A percentile compares a stretch with the other conserved stretches of the same genome.
phyloP scores from a whole-genome alignment of 2,797 vertebrate genomes.

The Eulemur mongoz region DNA sequence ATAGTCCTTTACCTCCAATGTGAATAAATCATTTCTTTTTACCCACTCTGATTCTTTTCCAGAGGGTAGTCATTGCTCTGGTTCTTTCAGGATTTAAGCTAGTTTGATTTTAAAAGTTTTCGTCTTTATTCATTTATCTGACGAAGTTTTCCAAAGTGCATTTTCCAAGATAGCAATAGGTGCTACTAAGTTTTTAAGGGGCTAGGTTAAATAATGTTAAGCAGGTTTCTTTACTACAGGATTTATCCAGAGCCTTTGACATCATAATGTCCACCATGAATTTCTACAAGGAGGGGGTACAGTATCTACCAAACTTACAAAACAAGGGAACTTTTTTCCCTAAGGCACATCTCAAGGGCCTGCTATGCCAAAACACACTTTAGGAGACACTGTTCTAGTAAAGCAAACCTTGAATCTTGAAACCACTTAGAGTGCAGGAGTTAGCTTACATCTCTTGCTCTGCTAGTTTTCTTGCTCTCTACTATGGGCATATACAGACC shows the following conservation, averaged over 20 bases:
- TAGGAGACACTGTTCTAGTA: not conserved
- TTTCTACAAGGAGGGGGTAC: not conserved
- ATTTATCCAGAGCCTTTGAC: conserved; percentile 26
- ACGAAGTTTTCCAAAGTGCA: not conserved
- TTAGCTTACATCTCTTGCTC: not conserved
- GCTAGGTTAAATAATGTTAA: not conserved
- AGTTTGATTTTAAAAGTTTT: conserved; percentile 9
- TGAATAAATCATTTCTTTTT: conserved; percentile 43
- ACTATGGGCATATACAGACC: not conserved
- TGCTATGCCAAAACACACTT: not conserved
- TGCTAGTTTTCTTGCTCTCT: not conserved
- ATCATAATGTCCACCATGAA: not conserved
- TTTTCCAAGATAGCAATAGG: not conserved
- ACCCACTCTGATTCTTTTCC: conserved; percentile 16
- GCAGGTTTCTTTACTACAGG: not conserved
- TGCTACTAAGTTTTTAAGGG: conserved; percentile 25
- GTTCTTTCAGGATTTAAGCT: conserved; percentile 4
- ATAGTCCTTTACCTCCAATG: not conserved
- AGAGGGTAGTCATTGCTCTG: not conserved
- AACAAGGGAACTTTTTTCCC: not conserved
- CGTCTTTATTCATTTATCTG: conserved; percentile 25
- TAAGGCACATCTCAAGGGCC: not conserved
- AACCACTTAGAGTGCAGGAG: not conserved
- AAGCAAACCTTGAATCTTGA: not conserved
- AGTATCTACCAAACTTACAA: not conserved